A percentile compares a stretch with the other conserved stretches of the same genome.
phyloP scores from a whole-genome alignment of 2,888 invertebrate genomes.

The Limenitis arthemis region DNA sequence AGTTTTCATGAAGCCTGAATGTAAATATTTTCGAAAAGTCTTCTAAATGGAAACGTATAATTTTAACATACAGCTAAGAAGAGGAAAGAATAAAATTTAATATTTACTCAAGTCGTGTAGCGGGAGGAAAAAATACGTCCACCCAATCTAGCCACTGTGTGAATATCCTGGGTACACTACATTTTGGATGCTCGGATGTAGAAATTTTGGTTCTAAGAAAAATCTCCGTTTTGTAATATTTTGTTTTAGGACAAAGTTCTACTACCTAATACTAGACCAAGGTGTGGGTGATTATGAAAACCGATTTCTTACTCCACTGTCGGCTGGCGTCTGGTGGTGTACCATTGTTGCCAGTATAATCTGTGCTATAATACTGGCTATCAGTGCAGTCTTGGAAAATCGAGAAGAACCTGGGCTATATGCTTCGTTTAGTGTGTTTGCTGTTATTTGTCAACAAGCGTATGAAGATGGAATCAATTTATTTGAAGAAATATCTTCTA shows the following conservation, averaged over 20 bases:
- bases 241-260: slow-evolving; percentile 50
- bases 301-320: slow-evolving; percentile 62
- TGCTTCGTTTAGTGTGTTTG: slow-evolving; percentile 52
- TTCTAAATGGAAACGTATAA: no score
- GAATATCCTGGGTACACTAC: slow-evolving; percentile 50
- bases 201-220: no score
- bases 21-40: no score
- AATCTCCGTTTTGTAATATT: no score
- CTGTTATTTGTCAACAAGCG: slow-evolving; percentile 58
- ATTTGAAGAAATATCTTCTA: slow-evolving; percentile 36
- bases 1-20: no score
- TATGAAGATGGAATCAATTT: slow-evolving; percentile 50
- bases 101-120: slow-evolving; percentile 45
- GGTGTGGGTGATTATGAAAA: slow-evolving; percentile 58
- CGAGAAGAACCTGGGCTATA: slow-evolving; percentile 38
- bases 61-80: not conserved
- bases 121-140: slow-evolving; percentile 51
- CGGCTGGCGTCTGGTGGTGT: slow-evolving; percentile 55
- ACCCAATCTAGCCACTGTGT: slow-evolving; percentile 56
- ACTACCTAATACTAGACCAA: slow-evolving; percentile 51
- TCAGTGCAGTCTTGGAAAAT: slow-evolving; percentile 42
- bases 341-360: slow-evolving; percentile 35
- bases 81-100: not conserved
- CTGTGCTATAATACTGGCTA: slow-evolving; percentile 47
- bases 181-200: no score